These are phyloP conservation scores for Cisticola juncidis DNA, from an alignment of 2,113 vertebrate species.

Conservation along the genomic window DNA sequence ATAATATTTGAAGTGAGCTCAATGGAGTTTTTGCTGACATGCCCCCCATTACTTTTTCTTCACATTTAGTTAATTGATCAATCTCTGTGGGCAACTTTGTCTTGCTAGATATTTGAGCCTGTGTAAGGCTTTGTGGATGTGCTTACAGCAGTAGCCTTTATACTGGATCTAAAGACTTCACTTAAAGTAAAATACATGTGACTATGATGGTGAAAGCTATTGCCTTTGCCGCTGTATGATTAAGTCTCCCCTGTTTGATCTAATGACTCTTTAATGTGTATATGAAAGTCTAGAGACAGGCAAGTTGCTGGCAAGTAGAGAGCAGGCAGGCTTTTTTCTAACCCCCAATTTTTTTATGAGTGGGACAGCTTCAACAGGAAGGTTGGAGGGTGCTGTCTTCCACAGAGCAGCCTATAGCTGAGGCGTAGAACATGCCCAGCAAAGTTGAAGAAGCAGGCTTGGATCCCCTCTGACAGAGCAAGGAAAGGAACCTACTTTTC, in stretches of 20 bases:
- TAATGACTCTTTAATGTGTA: background rate
- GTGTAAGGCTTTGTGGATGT: background rate
- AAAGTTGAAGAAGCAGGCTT: background rate
- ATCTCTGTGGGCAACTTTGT: background rate
- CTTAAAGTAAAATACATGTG: background rate
- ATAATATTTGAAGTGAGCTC: constrained; percentile 19
- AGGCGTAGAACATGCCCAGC: background rate
- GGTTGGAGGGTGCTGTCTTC: background rate
- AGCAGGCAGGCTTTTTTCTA: background rate
- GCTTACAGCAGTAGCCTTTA: background rate
- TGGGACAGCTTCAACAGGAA: background rate
- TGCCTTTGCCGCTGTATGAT: background rate
- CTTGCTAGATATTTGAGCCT: background rate
- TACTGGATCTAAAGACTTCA: background rate
- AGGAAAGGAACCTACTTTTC: constrained; percentile 56
- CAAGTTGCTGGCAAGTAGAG: background rate
- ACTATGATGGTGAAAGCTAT: background rate
- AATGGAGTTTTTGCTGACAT: background rate
- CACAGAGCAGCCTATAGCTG: background rate
- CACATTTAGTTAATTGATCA: background rate
- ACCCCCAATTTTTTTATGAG: background rate
- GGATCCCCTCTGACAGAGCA: constrained; percentile 4
- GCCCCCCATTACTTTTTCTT: background rate
- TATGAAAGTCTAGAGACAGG: background rate
- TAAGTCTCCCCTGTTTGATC: background rate